phyloP scores from a whole-genome alignment of 2,797 vertebrate genomes.

The Synaphobranchus kaupii region DNA sequence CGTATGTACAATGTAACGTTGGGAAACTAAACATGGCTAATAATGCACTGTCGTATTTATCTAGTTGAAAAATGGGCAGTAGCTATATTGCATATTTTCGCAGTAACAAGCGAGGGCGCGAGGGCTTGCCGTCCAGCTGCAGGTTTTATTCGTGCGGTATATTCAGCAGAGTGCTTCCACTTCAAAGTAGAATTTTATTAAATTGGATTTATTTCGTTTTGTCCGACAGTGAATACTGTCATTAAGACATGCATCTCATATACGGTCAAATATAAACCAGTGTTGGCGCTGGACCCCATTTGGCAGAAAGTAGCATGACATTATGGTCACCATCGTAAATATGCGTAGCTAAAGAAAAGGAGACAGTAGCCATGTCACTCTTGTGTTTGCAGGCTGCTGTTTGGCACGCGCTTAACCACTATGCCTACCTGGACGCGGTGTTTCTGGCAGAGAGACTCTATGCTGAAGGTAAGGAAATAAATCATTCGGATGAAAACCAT shows the following conservation, averaged over 20 bases:
- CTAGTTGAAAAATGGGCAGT: not conserved
- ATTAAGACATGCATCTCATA: not conserved
- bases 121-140: not conserved
- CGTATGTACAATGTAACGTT: not conserved
- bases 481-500: slow-evolving; percentile 6
- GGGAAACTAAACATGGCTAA: not conserved
- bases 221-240: not conserved
- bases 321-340: not conserved
- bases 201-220: not conserved
- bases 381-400: slow-evolving; percentile 87
- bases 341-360: not conserved
- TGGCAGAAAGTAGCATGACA: not conserved
- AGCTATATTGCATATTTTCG: not conserved
- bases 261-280: not conserved
- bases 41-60: not conserved
- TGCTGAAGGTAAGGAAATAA: slow-evolving; percentile 83
- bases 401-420: slow-evolving; percentile 99
- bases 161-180: not conserved
- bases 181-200: not conserved
- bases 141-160: not conserved
- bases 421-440: slow-evolving; percentile 93
- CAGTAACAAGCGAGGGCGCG: not conserved
- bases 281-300: not conserved
- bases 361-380: not conserved
- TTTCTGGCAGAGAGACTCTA: slow-evolving; percentile 96